Evolutionary conservation across 2,888 invertebrate species (phyloP).

Genomic region (Cephonodes hylas): DNA sequence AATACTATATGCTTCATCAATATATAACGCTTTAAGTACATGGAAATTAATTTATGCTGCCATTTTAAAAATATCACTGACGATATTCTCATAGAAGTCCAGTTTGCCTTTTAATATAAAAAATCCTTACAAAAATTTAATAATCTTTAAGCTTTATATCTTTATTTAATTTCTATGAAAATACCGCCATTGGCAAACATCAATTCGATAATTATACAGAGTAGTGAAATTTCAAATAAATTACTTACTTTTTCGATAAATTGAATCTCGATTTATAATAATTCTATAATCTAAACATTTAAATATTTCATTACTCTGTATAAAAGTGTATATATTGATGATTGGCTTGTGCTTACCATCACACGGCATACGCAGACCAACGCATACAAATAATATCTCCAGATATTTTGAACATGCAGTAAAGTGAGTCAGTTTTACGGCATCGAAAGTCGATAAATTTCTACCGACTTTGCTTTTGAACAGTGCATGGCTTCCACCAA

Average conservation of each 20-base stretch:
- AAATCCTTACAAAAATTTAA: too few relatives aligned
- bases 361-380: background rate
- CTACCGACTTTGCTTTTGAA: background rate
- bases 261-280: background rate
- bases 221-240: background rate
- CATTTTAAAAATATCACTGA: too few relatives aligned
- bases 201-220: background rate
- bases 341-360: constrained; percentile 9
- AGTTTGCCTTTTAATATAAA: too few relatives aligned
- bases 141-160: too few relatives aligned
- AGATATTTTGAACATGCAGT: background rate
- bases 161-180: too few relatives aligned
- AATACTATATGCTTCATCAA: too few relatives aligned
- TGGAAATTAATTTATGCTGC: background rate
- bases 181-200: too few relatives aligned
- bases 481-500: background rate
- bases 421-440: background rate
- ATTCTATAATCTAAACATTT: background rate
- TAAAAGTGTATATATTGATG: background rate
- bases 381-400: constrained; percentile 7
- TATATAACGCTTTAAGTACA: too few relatives aligned
- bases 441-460: background rate
- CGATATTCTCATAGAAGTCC: too few relatives aligned
- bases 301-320: background rate
- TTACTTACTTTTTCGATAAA: too few relatives aligned